phyloP scores from a whole-genome alignment of 2,113 vertebrate species.

The Neomonachus schauinslandi region DNA sequence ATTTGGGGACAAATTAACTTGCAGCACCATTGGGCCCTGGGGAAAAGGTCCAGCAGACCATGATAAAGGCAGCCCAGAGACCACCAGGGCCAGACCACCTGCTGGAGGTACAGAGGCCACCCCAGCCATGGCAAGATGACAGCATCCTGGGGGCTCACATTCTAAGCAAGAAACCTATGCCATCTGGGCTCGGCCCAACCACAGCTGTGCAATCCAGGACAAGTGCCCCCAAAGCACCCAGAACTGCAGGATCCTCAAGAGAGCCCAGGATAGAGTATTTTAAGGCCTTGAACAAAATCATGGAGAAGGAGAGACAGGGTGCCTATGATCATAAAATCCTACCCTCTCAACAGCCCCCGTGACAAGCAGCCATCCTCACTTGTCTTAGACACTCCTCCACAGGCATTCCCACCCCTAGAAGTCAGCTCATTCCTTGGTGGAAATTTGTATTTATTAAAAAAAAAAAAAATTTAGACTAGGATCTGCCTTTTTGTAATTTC shows the following conservation, averaged over 20 bases:
- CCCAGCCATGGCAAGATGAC: neutral
- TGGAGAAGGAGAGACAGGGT: neutral
- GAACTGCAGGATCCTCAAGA: neutral
- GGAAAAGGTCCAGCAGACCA: too few relatives aligned
- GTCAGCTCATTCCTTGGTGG: neutral
- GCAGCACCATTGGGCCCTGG: neutral
- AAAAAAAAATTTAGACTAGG: neutral
- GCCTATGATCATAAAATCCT: neutral
- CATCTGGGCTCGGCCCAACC: neutral
- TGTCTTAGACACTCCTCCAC: too few relatives aligned
- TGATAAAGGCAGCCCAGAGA: neutral
- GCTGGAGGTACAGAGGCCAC: neutral
- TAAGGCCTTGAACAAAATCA: neutral
- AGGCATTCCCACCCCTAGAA: neutral
- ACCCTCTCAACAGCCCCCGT: fast-evolving
- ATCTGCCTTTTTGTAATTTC: neutral
- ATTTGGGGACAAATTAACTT: neutral
- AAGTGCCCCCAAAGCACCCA: neutral
- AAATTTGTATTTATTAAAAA: neutral
- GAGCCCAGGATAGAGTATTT: neutral
- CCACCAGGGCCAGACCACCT: neutral
- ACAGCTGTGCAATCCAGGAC: neutral
- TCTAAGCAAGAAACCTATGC: neutral
- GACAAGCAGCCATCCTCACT: neutral
- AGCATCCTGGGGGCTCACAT: too few relatives aligned